These are phyloP conservation scores for Oryzias javanicus DNA, from an alignment of 2,113 vertebrate genomes.

Conservation along the genomic window DNA sequence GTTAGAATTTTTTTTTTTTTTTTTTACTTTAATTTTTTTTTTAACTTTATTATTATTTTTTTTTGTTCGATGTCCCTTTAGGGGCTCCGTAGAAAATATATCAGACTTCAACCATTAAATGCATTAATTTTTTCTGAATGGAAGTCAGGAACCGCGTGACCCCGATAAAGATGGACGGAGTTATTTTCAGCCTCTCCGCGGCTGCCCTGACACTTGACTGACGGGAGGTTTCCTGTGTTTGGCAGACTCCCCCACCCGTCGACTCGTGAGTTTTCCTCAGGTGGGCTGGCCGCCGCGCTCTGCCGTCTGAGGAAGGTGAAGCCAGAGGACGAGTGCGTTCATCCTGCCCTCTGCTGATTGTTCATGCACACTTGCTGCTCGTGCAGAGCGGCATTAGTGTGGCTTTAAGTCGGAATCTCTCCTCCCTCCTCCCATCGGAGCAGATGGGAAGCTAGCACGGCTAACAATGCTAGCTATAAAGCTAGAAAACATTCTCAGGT, in stretches of 20 bases:
- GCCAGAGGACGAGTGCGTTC: not conserved
- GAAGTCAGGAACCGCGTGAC: slow-evolving; percentile 9
- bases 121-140: not conserved
- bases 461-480: slow-evolving; percentile 16
- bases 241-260: slow-evolving; percentile 51
- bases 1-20: no score
- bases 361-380: slow-evolving; percentile 56
- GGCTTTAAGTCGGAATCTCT: slow-evolving; percentile 43
- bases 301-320: slow-evolving; percentile 29
- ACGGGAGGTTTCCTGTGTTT: slow-evolving; percentile 50
- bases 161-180: slow-evolving; percentile 42
- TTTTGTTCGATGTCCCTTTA: no score
- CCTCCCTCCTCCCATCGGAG: slow-evolving; percentile 6
- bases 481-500: no score
- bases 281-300: slow-evolving; percentile 15
- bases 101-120: no score
- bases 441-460: slow-evolving; percentile 35
- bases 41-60: no score
- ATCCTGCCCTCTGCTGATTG: slow-evolving; percentile 45
- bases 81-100: no score
- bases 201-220: slow-evolving; percentile 64
- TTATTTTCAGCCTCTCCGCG: slow-evolving; percentile 63
- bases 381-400: slow-evolving; percentile 53
- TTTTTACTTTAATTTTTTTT: no score
- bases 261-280: slow-evolving; percentile 11